phyloP scores from a whole-genome alignment of 2,113 vertebrate genomes.

The Labeo rohita region DNA sequence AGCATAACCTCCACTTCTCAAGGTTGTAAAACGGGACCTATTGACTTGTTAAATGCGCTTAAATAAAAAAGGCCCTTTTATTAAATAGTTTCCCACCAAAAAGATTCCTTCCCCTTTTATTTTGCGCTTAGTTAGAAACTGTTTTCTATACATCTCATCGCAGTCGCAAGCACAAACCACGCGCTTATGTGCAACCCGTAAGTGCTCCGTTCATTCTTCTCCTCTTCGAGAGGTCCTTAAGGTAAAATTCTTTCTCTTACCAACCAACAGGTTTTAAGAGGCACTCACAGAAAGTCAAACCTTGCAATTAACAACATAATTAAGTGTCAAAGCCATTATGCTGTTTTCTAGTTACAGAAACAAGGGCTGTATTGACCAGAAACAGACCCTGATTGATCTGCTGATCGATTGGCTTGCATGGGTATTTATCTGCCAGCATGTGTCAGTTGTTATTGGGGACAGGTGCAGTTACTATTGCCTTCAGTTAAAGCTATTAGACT shows the following conservation, averaged over 20 bases:
- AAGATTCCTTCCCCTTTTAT: not conserved
- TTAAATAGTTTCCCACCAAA: not conserved
- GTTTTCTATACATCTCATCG: not conserved
- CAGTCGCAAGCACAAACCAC: not conserved
- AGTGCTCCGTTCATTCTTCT: not conserved
- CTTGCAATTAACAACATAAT: constrained; percentile 78
- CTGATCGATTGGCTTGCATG: constrained; percentile 76
- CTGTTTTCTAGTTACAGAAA: constrained; percentile 78
- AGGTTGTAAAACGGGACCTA: constrained; percentile 28
- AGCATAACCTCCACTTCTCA: constrained; percentile 2
- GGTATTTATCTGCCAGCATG: constrained; percentile 76
- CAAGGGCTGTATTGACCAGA: constrained; percentile 76
- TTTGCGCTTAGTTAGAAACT: not conserved
- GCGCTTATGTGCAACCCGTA: not conserved
- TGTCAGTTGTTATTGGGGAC: constrained; percentile 75
- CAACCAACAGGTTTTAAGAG: constrained; percentile 64
- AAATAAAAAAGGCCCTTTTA: not conserved
- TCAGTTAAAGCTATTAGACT: constrained; percentile 79
- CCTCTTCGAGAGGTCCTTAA: constrained; percentile 14
- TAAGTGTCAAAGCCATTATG: constrained; percentile 77
- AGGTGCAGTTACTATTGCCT: constrained; percentile 72
- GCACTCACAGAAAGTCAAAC: constrained; percentile 68
- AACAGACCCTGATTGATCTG: constrained; percentile 77
- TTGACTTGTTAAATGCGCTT: not conserved
- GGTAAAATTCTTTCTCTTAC: constrained; percentile 27